These are phyloP conservation scores for Mesochorus sp. DNA, from an alignment of 2,888 invertebrate genomes.

Conservation along the genomic window DNA sequence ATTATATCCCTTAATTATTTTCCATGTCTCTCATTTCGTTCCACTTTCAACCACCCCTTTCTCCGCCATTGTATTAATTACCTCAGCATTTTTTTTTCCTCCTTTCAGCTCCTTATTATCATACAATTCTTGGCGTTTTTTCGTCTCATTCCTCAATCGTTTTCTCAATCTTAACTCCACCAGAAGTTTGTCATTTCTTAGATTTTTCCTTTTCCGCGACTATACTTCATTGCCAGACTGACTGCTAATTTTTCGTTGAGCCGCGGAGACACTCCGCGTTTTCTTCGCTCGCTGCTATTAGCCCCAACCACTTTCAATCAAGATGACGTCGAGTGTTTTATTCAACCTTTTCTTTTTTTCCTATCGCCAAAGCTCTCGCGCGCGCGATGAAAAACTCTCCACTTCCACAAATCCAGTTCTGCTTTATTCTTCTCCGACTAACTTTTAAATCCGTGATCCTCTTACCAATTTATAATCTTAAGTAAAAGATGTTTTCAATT, in stretches of 20 bases:
- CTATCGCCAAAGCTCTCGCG: too few relatives aligned
- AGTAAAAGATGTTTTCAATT: too few relatives aligned
- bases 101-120: neutral
- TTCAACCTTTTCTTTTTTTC: too few relatives aligned
- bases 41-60: neutral
- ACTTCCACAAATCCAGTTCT: too few relatives aligned
- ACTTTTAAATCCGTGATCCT: too few relatives aligned
- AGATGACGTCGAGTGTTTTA: too few relatives aligned
- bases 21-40: neutral
- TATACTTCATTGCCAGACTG: neutral
- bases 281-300: neutral
- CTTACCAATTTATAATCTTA: too few relatives aligned
- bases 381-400: too few relatives aligned
- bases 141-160: neutral
- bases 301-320: too few relatives aligned
- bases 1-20: conserved; percentile 35
- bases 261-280: neutral
- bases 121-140: conserved; percentile 2
- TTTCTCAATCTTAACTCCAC: neutral
- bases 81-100: conserved; percentile 10
- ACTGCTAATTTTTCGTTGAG: neutral
- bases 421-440: too few relatives aligned
- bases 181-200: neutral
- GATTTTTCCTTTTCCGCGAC: neutral
- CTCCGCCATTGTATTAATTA: conserved; percentile 32